Evolutionary conservation across 2,113 vertebrate genomes (phyloP).

Genomic region (rat (Rattus norvegicus)): DNA sequence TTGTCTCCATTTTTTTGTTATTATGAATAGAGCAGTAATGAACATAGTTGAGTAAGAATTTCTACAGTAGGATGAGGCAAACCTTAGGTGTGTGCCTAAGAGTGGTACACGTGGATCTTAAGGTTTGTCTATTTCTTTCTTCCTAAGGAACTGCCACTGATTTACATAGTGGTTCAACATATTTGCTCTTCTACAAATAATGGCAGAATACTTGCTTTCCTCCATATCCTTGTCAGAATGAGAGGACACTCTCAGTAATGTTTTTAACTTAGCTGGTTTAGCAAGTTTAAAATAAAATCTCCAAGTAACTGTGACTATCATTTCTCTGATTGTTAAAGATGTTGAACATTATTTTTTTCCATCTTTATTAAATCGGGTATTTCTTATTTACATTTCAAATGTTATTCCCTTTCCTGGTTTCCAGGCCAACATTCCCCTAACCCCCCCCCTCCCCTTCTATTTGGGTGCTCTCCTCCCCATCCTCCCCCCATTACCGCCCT

Average conservation of each 20-base stretch:
- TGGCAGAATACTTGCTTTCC: not conserved
- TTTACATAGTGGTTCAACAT: not conserved
- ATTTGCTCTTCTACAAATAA: not conserved
- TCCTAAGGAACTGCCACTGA: not conserved
- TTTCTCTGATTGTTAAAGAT: not conserved
- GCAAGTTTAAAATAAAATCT: not conserved
- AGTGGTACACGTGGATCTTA: not conserved
- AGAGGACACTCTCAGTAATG: not conserved
- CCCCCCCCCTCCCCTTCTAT: no score
- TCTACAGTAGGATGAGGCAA: not conserved
- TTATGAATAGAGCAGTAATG: not conserved
- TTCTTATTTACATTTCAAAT: no score
- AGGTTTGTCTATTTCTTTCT: not conserved
- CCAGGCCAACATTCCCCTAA: no score
- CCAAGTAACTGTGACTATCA: not conserved
- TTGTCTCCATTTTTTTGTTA: not conserved
- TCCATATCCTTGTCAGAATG: not conserved
- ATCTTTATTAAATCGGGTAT: no score
- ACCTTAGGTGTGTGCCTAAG: not conserved
- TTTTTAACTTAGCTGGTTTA: not conserved
- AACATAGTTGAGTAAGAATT: not conserved
- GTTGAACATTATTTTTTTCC: not conserved
- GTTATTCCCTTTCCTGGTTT: no score
- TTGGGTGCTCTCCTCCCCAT: no score
- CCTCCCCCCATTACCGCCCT: no score